phyloP scores from a whole-genome alignment of 1,140 invertebrate species.

The Cryptotermes secundus region DNA sequence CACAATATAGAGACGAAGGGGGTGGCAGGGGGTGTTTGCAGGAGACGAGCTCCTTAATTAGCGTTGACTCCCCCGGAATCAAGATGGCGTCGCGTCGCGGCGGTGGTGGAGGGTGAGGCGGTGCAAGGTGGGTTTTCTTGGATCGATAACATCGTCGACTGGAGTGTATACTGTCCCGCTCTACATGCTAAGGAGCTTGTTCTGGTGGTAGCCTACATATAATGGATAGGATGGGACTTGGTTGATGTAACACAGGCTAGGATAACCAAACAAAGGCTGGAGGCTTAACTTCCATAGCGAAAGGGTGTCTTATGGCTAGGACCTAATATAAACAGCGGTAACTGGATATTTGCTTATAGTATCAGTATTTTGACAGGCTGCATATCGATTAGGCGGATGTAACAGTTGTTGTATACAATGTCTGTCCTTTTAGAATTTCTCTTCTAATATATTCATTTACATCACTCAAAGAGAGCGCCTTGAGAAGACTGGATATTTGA shows the following conservation, averaged over 20 bases:
- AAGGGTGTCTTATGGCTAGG: neutral
- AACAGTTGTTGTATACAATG: too few relatives aligned
- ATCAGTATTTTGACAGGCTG: too few relatives aligned
- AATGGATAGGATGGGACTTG: neutral
- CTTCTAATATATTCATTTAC: too few relatives aligned
- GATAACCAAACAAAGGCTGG: neutral
- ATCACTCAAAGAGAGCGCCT: too few relatives aligned
- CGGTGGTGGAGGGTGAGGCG: neutral
- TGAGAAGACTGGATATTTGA: too few relatives aligned
- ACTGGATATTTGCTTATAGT: neutral
- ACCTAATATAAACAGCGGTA: neutral
- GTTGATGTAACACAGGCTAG: neutral
- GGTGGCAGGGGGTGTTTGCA: neutral
- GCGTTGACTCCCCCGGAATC: neutral
- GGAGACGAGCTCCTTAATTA: constrained; percentile 17
- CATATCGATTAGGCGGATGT: too few relatives aligned
- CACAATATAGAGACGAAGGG: neutral
- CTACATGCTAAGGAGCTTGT: neutral
- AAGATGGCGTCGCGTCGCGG: constrained; percentile 7
- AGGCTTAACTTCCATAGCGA: neutral
- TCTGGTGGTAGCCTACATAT: neutral
- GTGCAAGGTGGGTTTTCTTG: constrained; percentile 7
- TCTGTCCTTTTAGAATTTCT: too few relatives aligned
- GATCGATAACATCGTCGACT: neutral
- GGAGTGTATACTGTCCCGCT: neutral